A percentile compares a stretch with the other conserved stretches of the same genome.
These are phyloP conservation scores for Lateolabrax maculatus DNA, from an alignment of 2,797 vertebrate genomes.

Conservation along the genomic window DNA sequence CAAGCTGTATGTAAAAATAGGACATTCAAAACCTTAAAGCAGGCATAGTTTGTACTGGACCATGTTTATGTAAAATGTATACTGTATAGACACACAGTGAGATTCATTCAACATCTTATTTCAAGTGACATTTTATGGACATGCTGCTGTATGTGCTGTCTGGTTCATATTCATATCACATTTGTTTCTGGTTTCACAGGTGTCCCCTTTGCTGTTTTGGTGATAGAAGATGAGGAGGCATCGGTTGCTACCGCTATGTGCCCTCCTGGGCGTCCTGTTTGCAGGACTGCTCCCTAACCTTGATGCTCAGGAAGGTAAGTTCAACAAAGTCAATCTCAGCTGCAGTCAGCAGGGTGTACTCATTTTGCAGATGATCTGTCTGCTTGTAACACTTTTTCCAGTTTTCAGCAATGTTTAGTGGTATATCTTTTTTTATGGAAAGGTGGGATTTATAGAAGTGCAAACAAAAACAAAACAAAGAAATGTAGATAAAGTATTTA, in stretches of 20 bases:
- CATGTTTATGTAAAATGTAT: not conserved
- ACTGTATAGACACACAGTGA: not conserved
- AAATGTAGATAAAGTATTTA: not conserved
- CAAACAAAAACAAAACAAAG: not conserved
- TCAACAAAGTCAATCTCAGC: slow-evolving; percentile 6
- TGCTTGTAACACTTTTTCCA: slow-evolving; percentile 2
- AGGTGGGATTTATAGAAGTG: not conserved
- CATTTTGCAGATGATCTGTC: slow-evolving; percentile 16
- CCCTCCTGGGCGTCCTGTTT: slow-evolving; percentile 86
- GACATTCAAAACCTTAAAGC: not conserved
- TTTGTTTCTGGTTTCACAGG: slow-evolving; percentile 73
- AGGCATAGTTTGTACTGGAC: not conserved
- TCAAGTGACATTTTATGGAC: no score
- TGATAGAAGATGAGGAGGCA: slow-evolving; percentile 89
- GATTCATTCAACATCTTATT: no score
- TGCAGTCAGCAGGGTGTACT: not conserved
- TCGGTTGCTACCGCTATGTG: slow-evolving; percentile 79
- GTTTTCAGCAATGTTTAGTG: slow-evolving; percentile 33
- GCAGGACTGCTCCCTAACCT: slow-evolving; percentile 79
- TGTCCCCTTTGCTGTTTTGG: slow-evolving; percentile 69
- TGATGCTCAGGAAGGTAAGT: slow-evolving; percentile 88
- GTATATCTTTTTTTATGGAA: not conserved
- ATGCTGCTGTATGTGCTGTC: not conserved
- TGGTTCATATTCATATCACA: not conserved
- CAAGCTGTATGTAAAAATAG: not conserved